Evolutionary conservation across 2,113 vertebrate species (phyloP).

Genomic region (Chitala chitala): DNA sequence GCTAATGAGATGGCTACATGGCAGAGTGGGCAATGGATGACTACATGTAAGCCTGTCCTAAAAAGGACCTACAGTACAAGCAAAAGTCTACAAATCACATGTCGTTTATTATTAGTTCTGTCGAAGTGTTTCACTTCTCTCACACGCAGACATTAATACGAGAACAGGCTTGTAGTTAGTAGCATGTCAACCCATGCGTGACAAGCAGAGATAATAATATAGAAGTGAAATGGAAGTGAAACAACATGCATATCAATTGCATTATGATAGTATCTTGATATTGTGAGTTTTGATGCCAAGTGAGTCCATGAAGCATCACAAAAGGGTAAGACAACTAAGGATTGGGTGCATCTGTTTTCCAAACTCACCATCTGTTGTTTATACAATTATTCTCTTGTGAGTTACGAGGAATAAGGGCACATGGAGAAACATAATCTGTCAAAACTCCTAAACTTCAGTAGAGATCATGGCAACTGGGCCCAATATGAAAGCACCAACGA

Average conservation of each 20-base stretch:
- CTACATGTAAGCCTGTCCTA: no score
- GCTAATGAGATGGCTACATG: not conserved
- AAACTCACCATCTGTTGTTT: constrained; percentile 35
- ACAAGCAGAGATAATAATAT: not conserved
- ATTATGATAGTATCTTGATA: not conserved
- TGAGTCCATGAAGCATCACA: constrained; percentile 29
- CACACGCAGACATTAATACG: no score
- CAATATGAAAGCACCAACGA: not conserved
- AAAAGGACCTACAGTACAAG: no score
- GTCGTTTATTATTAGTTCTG: no score
- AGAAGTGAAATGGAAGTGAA: not conserved
- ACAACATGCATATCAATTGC: not conserved
- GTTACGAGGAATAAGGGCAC: constrained; percentile 25
- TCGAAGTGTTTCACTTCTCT: no score
- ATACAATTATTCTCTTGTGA: constrained; percentile 26
- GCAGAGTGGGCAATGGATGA: no score
- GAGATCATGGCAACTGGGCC: constrained; percentile 5
- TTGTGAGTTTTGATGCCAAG: constrained; percentile 6
- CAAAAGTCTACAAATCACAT: no score
- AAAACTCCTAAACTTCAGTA: constrained; percentile 19
- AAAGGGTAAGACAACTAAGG: constrained; percentile 16
- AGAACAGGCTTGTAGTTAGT: no score
- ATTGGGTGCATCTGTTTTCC: constrained; percentile 23
- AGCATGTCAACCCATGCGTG: no score
- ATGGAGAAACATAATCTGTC: constrained; percentile 34